Conservation (phyloP, 2,113 vertebrate species). For the Fukomys damarensis region DNA sequence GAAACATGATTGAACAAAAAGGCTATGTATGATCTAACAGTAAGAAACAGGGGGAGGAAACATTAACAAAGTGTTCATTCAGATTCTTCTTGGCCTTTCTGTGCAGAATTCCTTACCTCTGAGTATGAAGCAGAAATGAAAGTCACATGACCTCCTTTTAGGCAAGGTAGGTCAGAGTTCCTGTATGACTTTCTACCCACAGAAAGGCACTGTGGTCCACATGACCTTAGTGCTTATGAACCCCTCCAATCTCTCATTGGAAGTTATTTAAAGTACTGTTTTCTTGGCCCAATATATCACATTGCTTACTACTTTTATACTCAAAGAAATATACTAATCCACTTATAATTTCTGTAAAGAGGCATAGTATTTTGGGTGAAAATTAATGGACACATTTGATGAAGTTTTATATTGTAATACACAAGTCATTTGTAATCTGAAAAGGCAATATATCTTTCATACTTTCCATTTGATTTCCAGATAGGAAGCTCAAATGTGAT, state of each 20-base stretch:
- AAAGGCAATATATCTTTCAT: neutral
- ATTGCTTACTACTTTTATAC: neutral
- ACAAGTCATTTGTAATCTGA: neutral
- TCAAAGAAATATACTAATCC: conserved; percentile 3
- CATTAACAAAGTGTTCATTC: neutral
- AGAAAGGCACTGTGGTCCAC: neutral
- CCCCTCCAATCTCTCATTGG: neutral
- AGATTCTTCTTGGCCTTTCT: neutral
- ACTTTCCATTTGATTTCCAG: neutral
- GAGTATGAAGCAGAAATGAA: neutral
- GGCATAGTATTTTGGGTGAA: neutral
- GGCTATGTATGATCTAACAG: neutral
- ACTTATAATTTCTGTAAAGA: conserved; percentile 23
- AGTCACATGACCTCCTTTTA: neutral
- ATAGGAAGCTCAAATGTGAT: neutral
- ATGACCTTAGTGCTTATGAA: neutral
- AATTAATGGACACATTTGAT: neutral
- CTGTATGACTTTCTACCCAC: neutral
- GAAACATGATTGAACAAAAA: neutral
- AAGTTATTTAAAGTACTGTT: neutral
- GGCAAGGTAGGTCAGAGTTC: neutral
- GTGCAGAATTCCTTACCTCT: neutral
- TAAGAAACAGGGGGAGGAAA: neutral
- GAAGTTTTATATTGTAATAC: neutral
- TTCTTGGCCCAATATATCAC: neutral